Conservation (phyloP, 2,797 vertebrate species). For the Sitta carolinensis region DNA sequence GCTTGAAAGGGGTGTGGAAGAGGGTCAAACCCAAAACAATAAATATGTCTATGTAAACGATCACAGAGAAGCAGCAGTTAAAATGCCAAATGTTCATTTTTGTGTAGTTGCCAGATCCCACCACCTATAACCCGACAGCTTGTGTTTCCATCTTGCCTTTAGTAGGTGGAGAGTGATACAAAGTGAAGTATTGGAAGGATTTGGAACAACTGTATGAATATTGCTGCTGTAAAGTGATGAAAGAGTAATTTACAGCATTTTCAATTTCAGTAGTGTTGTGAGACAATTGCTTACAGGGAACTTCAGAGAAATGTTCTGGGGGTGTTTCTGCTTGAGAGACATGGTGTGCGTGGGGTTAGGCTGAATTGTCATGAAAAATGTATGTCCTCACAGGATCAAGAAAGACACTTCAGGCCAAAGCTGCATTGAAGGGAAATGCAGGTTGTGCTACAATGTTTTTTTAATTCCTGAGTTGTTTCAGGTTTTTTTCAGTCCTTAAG, state of each 20-base stretch:
- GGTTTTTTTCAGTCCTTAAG: neutral
- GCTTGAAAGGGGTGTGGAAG: neutral
- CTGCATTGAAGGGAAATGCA: neutral
- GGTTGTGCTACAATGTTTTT: neutral
- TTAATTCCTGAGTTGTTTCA: neutral
- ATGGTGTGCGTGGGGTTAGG: neutral
- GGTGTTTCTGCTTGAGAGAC: neutral
- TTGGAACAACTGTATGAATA: neutral
- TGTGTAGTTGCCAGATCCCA: neutral
- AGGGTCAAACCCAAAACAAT: neutral
- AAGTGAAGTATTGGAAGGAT: neutral
- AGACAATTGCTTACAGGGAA: neutral
- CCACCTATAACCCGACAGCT: neutral
- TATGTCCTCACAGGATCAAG: accelerated
- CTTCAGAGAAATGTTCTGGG: neutral
- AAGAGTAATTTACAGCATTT: neutral
- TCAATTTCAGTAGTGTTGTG: neutral
- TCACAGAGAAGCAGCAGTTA: neutral
- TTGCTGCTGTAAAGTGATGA: neutral
- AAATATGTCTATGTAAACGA: accelerated
- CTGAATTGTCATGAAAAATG: neutral
- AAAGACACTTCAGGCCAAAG: neutral
- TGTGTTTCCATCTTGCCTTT: neutral
- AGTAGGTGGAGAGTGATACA: neutral
- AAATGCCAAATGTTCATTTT: neutral